A percentile compares a stretch with the other conserved stretches of the same genome.
phyloP scores from a whole-genome alignment of 2,113 vertebrate genomes.

The Bothrops jararaca region DNA sequence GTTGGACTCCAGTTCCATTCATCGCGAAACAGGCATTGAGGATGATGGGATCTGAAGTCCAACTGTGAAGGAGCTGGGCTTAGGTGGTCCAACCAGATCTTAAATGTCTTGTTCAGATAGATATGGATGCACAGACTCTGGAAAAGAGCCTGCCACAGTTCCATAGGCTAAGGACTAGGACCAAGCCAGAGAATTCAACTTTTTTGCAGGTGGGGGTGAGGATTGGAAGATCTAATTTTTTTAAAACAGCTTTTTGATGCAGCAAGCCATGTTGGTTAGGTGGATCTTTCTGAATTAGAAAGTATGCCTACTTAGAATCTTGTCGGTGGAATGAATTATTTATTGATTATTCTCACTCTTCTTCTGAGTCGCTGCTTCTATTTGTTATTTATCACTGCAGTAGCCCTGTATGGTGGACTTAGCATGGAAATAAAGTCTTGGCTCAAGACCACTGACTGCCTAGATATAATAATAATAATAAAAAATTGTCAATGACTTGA shows the following conservation, averaged over 20 bases:
- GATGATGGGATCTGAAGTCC: not conserved
- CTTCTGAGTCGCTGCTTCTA: not conserved
- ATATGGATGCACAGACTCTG: not conserved
- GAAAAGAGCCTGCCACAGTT: not conserved
- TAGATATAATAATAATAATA: not conserved
- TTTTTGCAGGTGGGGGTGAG: not conserved
- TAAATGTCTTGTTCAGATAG: not conserved
- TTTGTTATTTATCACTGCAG: not conserved
- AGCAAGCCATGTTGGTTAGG: not conserved
- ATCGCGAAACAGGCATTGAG: not conserved
- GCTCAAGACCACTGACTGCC: not conserved
- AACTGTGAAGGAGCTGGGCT: not conserved
- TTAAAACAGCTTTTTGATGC: not conserved
- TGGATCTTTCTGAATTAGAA: not conserved
- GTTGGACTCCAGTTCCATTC: not conserved
- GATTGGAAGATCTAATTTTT: not conserved
- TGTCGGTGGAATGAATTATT: not conserved
- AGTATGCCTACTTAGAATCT: not conserved
- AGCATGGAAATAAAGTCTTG: not conserved
- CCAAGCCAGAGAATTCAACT: not conserved
- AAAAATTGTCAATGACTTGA: no score
- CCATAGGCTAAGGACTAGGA: not conserved
- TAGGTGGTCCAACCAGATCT: not conserved
- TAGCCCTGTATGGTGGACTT: not conserved
- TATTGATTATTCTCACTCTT: not conserved